A percentile compares a stretch with the other conserved stretches of the same genome.
phyloP scores from a whole-genome alignment of 2,888 invertebrate genomes.

The Thera obeliscata region DNA sequence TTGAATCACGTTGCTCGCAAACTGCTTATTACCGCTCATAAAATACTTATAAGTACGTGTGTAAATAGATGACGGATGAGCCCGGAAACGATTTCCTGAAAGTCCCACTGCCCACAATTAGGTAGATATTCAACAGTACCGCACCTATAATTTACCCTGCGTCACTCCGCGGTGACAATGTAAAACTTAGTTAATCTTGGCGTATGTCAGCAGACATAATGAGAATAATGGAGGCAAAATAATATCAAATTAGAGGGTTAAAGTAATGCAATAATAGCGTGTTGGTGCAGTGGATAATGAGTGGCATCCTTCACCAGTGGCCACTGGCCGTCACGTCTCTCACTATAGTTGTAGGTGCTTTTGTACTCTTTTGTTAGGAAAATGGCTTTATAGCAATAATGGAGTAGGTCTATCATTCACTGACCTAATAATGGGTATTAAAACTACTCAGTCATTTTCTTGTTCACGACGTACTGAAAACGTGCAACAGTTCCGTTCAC shows the following conservation, averaged over 20 bases:
- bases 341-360: constrained; percentile 42
- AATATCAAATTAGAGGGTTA: constrained; percentile 80
- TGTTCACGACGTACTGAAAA: constrained; percentile 1
- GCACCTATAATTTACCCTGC: constrained; percentile 75
- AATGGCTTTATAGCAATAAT: constrained; percentile 40
- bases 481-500: no score
- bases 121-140: constrained; percentile 48
- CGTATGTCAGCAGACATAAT: constrained; percentile 76
- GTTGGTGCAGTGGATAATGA: constrained; percentile 61
- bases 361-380: constrained; percentile 48
- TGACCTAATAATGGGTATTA: constrained; percentile 8
- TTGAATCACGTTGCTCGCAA: constrained; percentile 22
- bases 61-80: constrained; percentile 51
- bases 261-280: constrained; percentile 76
- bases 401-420: constrained; percentile 16
- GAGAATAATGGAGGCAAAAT: constrained; percentile 80
- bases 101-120: constrained; percentile 49
- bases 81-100: constrained; percentile 66
- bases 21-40: constrained; percentile 38
- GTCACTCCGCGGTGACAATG: constrained; percentile 73
- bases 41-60: constrained; percentile 32
- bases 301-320: constrained; percentile 64
- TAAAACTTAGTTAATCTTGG: constrained; percentile 73
- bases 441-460: constrained; percentile 2
- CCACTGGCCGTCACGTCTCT: constrained; percentile 43